phyloP scores from a whole-genome alignment of 2,888 invertebrate genomes.

The Dichetophora obliterata region DNA sequence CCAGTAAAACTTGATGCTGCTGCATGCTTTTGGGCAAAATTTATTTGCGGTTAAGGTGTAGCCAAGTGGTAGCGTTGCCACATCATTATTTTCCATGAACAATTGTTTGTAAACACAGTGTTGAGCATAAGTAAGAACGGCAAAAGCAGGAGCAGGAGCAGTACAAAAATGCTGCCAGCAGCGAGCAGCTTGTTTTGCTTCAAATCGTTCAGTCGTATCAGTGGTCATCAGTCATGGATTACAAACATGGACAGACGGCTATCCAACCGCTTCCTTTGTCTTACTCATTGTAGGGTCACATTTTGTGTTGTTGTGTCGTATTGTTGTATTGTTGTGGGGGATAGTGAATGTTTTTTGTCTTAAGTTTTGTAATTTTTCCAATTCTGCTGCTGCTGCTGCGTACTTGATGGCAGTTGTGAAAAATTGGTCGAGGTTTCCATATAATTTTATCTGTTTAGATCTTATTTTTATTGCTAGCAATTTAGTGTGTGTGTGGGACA shows the following conservation, averaged over 20 bases:
- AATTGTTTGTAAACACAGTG: conserved; percentile 23
- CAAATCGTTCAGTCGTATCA: conserved; percentile 6
- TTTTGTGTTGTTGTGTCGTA: not conserved
- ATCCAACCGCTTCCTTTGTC: conserved; percentile 6
- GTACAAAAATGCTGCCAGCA: not conserved
- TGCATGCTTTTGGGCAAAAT: conserved; percentile 22
- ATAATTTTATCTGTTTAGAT: conserved; percentile 40
- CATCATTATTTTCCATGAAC: conserved; percentile 38
- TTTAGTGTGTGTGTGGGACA: conserved; percentile 28
- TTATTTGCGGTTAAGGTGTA: conserved; percentile 42
- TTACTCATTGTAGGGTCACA: not conserved
- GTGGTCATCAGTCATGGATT: conserved; percentile 17
- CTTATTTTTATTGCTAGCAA: conserved; percentile 40
- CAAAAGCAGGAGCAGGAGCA: not conserved
- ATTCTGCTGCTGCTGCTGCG: not conserved
- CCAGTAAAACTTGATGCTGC: too few relatives aligned
- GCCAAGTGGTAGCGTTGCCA: conserved; percentile 34
- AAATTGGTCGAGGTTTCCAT: conserved; percentile 29
- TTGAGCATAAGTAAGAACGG: conserved; percentile 2
- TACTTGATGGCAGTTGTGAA: conserved; percentile 14
- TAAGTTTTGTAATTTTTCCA: not conserved
- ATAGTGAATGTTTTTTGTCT: too few relatives aligned
- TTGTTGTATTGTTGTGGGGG: too few relatives aligned
- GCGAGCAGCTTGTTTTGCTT: not conserved
- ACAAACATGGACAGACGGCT: not conserved